phyloP scores from a whole-genome alignment of 2,797 vertebrate species.

The Phrynocephalus forsythii region DNA sequence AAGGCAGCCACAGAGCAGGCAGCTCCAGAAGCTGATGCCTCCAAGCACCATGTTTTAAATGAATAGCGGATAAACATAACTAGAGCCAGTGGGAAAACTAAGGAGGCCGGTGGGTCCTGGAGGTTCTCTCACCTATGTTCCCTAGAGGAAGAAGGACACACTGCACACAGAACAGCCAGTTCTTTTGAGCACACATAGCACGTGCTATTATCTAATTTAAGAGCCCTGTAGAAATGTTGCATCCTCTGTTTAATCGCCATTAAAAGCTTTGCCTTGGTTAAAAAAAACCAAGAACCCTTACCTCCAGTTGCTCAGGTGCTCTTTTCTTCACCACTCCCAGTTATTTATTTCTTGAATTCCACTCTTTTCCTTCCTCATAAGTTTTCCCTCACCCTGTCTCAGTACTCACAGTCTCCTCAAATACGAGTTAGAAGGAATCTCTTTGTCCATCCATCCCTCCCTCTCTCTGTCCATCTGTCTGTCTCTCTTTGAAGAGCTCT shows the following conservation, averaged over 20 bases:
- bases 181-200: neutral
- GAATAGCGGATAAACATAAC: neutral
- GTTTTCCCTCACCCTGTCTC: neutral
- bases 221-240: neutral
- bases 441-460: neutral
- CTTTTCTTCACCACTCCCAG: neutral
- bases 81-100: neutral
- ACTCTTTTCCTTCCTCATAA: neutral
- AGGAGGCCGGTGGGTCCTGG: neutral
- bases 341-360: neutral
- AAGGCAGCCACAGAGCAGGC: conserved; percentile 18
- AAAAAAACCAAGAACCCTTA: no score
- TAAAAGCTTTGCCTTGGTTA: neutral
- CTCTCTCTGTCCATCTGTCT: neutral
- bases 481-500: neutral
- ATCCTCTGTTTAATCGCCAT: neutral
- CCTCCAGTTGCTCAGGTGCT: neutral
- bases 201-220: neutral
- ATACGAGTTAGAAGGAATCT: neutral
- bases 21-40: neutral
- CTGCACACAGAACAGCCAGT: neutral
- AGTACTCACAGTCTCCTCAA: neutral
- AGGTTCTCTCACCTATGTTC: neutral
- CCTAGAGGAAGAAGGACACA: neutral
- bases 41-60: neutral